A percentile compares a stretch with the other conserved stretches of the same genome.
Evolutionary conservation across 2,113 vertebrate genomes (phyloP).

Genomic region (Scortum barcoo): DNA sequence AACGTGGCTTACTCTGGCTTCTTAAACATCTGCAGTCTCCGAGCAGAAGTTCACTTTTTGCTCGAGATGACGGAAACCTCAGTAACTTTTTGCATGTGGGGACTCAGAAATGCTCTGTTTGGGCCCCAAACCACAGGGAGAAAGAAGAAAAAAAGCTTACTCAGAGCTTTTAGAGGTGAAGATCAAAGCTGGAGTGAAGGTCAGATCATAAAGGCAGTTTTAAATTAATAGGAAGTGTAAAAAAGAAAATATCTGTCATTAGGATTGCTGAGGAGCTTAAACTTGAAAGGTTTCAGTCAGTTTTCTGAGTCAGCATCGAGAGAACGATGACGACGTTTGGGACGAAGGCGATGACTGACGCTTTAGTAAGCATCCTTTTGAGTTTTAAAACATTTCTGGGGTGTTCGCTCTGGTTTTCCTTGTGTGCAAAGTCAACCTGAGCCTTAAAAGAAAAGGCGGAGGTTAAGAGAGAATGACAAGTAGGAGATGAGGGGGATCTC

Average conservation of each 20-base stretch:
- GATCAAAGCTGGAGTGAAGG: conserved; percentile 62
- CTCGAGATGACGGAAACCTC: conserved; percentile 49
- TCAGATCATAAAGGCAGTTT: conserved; percentile 40
- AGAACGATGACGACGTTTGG: not conserved
- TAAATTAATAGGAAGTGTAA: conserved; percentile 37
- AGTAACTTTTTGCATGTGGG: conserved; percentile 58
- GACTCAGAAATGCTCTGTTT: conserved; percentile 42
- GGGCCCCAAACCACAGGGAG: conserved; percentile 60
- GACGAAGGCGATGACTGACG: not conserved
- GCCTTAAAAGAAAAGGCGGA: no score
- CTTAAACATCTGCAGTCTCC: conserved; percentile 57
- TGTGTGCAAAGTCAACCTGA: not conserved
- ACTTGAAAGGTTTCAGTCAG: not conserved
- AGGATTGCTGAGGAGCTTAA: not conserved
- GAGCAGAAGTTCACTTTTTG: conserved; percentile 32
- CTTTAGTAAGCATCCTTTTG: not conserved
- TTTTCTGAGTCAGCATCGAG: not conserved
- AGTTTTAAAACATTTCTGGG: not conserved
- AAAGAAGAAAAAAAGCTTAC: conserved; percentile 38
- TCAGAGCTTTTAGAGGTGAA: conserved; percentile 53
- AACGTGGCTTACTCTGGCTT: conserved; percentile 43
- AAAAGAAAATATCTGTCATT: conserved; percentile 38
- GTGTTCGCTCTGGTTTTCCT: not conserved
- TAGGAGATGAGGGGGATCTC: not conserved
- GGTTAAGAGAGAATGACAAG: not conserved